Conservation (phyloP, 2,797 vertebrate species). For the Leptoclinus maculatus region DNA sequence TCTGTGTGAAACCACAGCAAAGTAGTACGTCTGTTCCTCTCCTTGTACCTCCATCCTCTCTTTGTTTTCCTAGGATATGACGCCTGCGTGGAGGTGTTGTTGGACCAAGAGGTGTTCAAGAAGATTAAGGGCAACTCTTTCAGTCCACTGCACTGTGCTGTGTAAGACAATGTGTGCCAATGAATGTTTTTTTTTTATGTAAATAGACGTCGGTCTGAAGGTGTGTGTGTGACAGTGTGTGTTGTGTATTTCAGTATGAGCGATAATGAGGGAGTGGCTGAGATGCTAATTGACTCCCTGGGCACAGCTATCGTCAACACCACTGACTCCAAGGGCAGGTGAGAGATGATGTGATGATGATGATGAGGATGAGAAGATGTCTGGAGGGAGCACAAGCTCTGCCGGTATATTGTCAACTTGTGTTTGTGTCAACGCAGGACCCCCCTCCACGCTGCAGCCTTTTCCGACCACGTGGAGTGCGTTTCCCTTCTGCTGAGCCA, state of each 20-base stretch:
- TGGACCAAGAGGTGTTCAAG: conserved; percentile 92
- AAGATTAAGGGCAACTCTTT: conserved; percentile 94
- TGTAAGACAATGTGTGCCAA: conserved; percentile 86
- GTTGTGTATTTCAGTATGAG: conserved; percentile 88
- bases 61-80: conserved; percentile 88
- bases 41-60: neutral
- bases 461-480: conserved; percentile 93
- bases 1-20: neutral
- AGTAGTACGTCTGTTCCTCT: neutral
- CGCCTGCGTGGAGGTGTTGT: conserved; percentile 93
- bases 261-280: conserved; percentile 94
- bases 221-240: neutral
- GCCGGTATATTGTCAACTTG: neutral
- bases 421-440: conserved; percentile 77
- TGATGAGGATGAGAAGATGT: neutral
- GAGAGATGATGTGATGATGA: conserved; percentile 43
- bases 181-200: neutral
- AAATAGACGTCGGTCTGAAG: neutral
- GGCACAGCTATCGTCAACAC: conserved; percentile 90
- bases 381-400: neutral
- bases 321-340: conserved; percentile 95
- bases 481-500: conserved; percentile 93
- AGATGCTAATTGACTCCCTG: conserved; percentile 93
- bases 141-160: conserved; percentile 96
- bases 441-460: conserved; percentile 93